phyloP scores from a whole-genome alignment of 2,113 vertebrate genomes.

The Mustela lutreola region DNA sequence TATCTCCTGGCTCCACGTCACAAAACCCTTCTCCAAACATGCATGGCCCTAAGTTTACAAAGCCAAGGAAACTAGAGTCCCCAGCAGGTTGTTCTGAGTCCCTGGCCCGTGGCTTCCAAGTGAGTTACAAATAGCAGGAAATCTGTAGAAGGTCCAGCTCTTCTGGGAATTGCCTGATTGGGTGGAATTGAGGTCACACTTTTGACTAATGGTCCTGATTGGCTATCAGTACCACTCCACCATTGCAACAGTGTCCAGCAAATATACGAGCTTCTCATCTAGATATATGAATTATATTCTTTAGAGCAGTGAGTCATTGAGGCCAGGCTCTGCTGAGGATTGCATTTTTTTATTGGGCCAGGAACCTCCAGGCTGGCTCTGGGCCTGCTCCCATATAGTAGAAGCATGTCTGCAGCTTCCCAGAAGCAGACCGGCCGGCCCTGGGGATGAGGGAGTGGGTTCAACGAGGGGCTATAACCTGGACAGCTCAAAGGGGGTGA shows the following conservation, averaged over 20 bases:
- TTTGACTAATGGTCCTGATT: slow-evolving; percentile 39
- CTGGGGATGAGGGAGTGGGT: neutral
- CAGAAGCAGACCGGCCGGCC: slow-evolving; percentile 55
- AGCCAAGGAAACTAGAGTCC: neutral
- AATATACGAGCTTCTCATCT: slow-evolving; percentile 60
- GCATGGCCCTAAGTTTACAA: neutral
- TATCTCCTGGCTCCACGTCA: neutral
- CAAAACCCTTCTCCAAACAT: neutral
- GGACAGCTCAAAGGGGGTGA: slow-evolving; percentile 29
- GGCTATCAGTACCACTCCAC: slow-evolving; percentile 35
- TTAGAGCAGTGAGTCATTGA: slow-evolving; percentile 72
- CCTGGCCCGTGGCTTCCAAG: neutral
- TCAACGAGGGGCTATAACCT: slow-evolving; percentile 41
- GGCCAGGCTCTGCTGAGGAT: slow-evolving; percentile 58
- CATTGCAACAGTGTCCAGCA: slow-evolving; percentile 6
- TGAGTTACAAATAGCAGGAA: slow-evolving; percentile 50
- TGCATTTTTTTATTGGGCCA: slow-evolving; percentile 51
- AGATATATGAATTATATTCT: slow-evolving; percentile 65
- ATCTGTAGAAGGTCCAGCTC: neutral
- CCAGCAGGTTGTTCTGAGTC: neutral
- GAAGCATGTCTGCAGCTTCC: slow-evolving; percentile 46
- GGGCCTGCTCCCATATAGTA: slow-evolving; percentile 37
- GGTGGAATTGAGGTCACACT: slow-evolving; percentile 61
- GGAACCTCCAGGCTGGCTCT: slow-evolving; percentile 66
- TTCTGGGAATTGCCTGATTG: slow-evolving; percentile 32